Percentiles rank a stretch among this genome's conserved stretches.
phyloP scores from a whole-genome alignment of 2,888 invertebrate species.

The Euplagia quadripunctaria region DNA sequence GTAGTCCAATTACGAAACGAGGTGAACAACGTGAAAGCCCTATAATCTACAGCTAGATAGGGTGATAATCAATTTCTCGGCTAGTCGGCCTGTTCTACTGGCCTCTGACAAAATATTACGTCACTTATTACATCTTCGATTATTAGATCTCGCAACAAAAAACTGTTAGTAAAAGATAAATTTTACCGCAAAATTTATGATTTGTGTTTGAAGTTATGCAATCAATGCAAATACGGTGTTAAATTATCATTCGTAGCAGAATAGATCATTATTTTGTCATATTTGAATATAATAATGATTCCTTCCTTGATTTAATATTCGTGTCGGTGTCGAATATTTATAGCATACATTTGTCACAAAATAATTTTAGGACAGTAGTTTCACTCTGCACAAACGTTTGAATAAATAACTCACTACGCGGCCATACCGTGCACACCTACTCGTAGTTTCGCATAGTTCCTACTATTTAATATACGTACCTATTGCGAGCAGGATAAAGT shows the following conservation, averaged over 20 bases:
- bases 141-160: conserved; percentile 24
- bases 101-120: conserved; percentile 40
- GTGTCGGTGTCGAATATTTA: background rate
- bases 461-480: too few species aligned
- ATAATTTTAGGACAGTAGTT: background rate
- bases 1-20: conserved; percentile 38
- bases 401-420: background rate
- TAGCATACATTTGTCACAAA: background rate
- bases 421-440: background rate
- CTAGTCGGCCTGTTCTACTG: conserved; percentile 34
- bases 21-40: conserved; percentile 38
- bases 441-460: too few species aligned
- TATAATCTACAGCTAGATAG: conserved; percentile 47
- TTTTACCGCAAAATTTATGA: conserved; percentile 27
- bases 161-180: conserved; percentile 25
- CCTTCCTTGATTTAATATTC: conserved; percentile 1
- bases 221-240: conserved; percentile 43
- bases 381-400: background rate
- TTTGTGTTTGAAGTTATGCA: conserved; percentile 37
- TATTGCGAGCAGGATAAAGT: too few species aligned
- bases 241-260: conserved; percentile 28
- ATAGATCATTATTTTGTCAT: conserved; percentile 34
- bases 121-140: conserved; percentile 43
- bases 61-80: conserved; percentile 54
- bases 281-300: conserved; percentile 21